A percentile compares a stretch with the other conserved stretches of the same genome.
Conservation (phyloP, 2,888 invertebrate species). For the Tetramorium bicarinatum region DNA sequence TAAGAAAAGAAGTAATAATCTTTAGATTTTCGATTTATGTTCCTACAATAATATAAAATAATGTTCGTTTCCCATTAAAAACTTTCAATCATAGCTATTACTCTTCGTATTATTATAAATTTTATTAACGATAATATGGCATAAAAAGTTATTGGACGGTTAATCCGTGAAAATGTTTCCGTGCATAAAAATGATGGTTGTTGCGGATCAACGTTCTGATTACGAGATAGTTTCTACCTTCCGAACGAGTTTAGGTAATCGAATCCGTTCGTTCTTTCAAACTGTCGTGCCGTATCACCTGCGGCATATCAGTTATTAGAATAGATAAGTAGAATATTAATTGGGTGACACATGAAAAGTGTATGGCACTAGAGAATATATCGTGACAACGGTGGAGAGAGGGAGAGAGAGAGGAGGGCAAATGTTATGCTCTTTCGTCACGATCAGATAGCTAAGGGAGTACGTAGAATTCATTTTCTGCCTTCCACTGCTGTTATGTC, state of each 20-base stretch:
- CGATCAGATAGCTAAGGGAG: slow-evolving; percentile 39
- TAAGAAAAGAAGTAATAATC: no score
- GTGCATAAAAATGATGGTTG: background rate
- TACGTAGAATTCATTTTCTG: slow-evolving; percentile 62
- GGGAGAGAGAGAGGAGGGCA: background rate
- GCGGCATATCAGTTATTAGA: slow-evolving; percentile 68
- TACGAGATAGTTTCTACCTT: slow-evolving; percentile 63
- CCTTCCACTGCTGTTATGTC: slow-evolving; percentile 6
- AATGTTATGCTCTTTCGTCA: slow-evolving; percentile 46
- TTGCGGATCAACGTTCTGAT: slow-evolving; percentile 56
- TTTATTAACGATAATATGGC: background rate
- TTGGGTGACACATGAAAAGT: slow-evolving; percentile 72
- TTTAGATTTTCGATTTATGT: no score
- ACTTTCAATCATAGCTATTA: background rate
- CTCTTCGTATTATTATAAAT: background rate
- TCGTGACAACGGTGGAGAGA: slow-evolving; percentile 54
- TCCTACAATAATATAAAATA: background rate
- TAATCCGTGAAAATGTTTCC: background rate
- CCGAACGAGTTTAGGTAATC: slow-evolving; percentile 69
- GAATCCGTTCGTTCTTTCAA: slow-evolving; percentile 73
- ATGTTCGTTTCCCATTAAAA: background rate
- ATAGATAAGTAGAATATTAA: slow-evolving; percentile 79
- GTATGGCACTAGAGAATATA: slow-evolving; percentile 30
- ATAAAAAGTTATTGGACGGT: background rate
- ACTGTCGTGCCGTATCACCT: slow-evolving; percentile 73